Base-by-base conservation (phyloP, 2,113 vertebrate genomes). In the Martes martes region DNA sequence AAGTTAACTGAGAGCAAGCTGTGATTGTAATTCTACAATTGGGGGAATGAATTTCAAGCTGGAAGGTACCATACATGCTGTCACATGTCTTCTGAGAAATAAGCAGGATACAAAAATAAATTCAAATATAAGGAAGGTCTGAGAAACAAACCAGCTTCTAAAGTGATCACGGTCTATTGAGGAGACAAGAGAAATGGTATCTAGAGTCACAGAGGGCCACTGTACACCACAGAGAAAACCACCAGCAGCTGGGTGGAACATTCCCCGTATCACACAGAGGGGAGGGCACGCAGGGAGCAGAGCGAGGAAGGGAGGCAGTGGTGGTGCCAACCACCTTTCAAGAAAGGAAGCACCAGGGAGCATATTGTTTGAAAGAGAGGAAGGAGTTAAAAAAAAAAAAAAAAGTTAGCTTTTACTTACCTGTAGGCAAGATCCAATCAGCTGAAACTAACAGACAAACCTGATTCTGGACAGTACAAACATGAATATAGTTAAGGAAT, bases 251-350 rank as follows among this genome's bases (percentile, higher is more conserved):
- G 57, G 76, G 83, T 2, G 36, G 2, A 63, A 6, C 6, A 1
- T 11, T 67, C 24, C 50, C 73, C 3, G n/a, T 2, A 28, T 23
- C 2, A 52, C 1, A 63, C 2, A 8, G 74, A 31, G 24, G 11
- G 39, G 23, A 47, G 7, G 31, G n/a, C 4, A 4, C 0, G 0
- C 0, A 16, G 36, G 13, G 52, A 81, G 11, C 0, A 6, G 59
- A n/a, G 18, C 16, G 4, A 11, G 15, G 8, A 55, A n/a, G n/a
- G 57, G 79, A 45, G 14, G 15, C 21, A 9, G 11, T 11, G 2
- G 6, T 2, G 3, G n/a, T 26, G 16, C 73, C 21, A 11, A 26
- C 4, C 31, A 50, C 8, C 42, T 57, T 33, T 28, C 55, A 57
- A 24, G 57, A 71, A 18, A 65, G 71, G 61, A 63, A 52, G 52